A percentile compares a stretch with the other conserved stretches of the same genome.
These are phyloP conservation scores for Catostylus mosaicus DNA, from an alignment of 30 jellyfish, hydroid and myxozoan species.

Conservation along the genomic window DNA sequence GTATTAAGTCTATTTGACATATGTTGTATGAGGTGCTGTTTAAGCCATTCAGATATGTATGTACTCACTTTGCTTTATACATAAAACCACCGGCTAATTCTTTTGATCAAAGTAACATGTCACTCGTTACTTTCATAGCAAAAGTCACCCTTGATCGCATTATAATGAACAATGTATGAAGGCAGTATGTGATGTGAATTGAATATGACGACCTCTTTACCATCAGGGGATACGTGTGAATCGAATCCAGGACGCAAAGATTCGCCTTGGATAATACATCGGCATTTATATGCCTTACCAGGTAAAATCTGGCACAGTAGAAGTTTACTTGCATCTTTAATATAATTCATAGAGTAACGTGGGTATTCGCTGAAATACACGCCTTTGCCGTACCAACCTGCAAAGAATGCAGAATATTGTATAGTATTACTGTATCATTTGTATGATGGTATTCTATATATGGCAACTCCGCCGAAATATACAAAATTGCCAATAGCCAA, in stretches of 20 bases:
- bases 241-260: constrained; percentile 61
- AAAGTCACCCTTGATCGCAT: constrained; percentile 53
- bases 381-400: constrained; percentile 84
- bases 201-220: constrained; percentile 74
- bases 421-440: too few species aligned
- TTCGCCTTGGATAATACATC: constrained; percentile 63
- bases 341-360: constrained; percentile 72
- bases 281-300: constrained; percentile 65
- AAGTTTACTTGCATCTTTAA: constrained; percentile 53
- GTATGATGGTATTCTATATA: too few species aligned
- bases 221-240: constrained; percentile 83
- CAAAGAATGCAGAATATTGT: not conserved
- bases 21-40: too few species aligned
- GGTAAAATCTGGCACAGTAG: constrained; percentile 79
- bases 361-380: constrained; percentile 88
- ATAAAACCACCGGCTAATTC: too few species aligned
- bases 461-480: too few species aligned
- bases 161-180: constrained; percentile 70
- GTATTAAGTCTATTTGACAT: too few species aligned
- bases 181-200: constrained; percentile 78
- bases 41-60: too few species aligned
- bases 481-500: too few species aligned
- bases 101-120: too few species aligned
- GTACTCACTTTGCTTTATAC: too few species aligned
- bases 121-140: constrained; percentile 62